phyloP scores from a whole-genome alignment of 1,140 invertebrate species.

The Cepaea nemoralis region DNA sequence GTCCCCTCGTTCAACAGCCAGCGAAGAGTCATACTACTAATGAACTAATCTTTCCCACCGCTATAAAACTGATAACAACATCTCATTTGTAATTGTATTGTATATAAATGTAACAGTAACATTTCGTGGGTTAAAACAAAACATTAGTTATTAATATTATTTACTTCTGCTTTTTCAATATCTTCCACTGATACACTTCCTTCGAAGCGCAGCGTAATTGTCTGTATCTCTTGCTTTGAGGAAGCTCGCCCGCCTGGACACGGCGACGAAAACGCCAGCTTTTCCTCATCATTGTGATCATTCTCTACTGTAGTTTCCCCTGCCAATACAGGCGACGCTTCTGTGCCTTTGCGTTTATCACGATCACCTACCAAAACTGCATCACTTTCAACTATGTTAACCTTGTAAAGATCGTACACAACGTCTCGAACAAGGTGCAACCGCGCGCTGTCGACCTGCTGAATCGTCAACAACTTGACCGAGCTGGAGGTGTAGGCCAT shows the following conservation, averaged over 20 bases:
- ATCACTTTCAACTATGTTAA: not conserved
- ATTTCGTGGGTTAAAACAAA: too few species aligned
- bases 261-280: not conserved
- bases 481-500: not conserved
- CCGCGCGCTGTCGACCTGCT: not conserved
- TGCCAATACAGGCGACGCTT: not conserved
- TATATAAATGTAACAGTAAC: too few species aligned
- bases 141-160: not conserved
- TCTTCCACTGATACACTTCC: not conserved
- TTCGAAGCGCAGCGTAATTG: not conserved
- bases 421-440: not conserved
- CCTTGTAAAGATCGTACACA: not conserved
- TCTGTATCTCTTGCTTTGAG: not conserved
- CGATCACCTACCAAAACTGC: not conserved
- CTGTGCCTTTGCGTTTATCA: not conserved
- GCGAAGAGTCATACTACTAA: too few species aligned
- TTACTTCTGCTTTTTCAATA: not conserved
- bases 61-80: too few species aligned
- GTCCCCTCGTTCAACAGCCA: too few species aligned
- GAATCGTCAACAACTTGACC: not conserved
- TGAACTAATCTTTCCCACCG: too few species aligned
- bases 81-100: too few species aligned
- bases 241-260: not conserved
- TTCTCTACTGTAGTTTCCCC: not conserved
- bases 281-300: too few species aligned